These are phyloP conservation scores for Diorhabda sublineata DNA, from an alignment of 1,140 invertebrate genomes.

Conservation along the genomic window DNA sequence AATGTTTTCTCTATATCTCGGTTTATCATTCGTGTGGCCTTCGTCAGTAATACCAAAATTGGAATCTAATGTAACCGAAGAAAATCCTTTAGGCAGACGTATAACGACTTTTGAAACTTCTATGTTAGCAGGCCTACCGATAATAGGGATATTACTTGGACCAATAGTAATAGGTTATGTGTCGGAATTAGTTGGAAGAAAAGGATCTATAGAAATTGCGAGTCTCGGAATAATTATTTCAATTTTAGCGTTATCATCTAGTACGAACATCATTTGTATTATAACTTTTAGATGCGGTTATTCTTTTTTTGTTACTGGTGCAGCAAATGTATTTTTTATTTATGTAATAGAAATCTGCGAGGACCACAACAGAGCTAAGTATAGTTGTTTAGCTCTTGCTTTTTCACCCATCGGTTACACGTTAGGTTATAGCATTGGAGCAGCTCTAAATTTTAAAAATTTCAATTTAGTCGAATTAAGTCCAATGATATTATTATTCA, in stretches of 20 bases:
- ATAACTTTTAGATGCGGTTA: slow-evolving; percentile 46
- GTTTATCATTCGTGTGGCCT: slow-evolving; percentile 53
- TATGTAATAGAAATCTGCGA: slow-evolving; percentile 53
- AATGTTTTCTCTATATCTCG: not conserved
- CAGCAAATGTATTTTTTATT: slow-evolving; percentile 49
- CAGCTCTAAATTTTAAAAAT: slow-evolving; percentile 55
- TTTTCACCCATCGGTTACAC: slow-evolving; percentile 25
- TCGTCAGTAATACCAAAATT: slow-evolving; percentile 63
- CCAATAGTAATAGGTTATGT: slow-evolving; percentile 37
- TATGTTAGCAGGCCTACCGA: slow-evolving; percentile 77
- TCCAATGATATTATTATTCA: slow-evolving; percentile 56
- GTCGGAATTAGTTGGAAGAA: slow-evolving; percentile 41
- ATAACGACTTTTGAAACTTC: slow-evolving; percentile 56
- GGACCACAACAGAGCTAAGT: slow-evolving; percentile 33
- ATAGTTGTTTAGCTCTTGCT: slow-evolving; percentile 63
- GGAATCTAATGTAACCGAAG: slow-evolving; percentile 16
- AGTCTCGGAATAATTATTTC: too few relatives aligned
- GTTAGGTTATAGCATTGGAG: slow-evolving; percentile 55
- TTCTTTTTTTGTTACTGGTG: slow-evolving; percentile 48
- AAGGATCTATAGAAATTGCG: slow-evolving; percentile 31
- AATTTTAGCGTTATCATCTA: slow-evolving; percentile 30
- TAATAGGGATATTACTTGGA: slow-evolving; percentile 63
- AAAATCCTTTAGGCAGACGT: slow-evolving; percentile 39
- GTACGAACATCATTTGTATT: slow-evolving; percentile 39
- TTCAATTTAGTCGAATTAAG: slow-evolving; percentile 62